These are phyloP conservation scores for Tachycineta bicolor DNA, from an alignment of 2,113 vertebrate genomes.

Conservation along the genomic window DNA sequence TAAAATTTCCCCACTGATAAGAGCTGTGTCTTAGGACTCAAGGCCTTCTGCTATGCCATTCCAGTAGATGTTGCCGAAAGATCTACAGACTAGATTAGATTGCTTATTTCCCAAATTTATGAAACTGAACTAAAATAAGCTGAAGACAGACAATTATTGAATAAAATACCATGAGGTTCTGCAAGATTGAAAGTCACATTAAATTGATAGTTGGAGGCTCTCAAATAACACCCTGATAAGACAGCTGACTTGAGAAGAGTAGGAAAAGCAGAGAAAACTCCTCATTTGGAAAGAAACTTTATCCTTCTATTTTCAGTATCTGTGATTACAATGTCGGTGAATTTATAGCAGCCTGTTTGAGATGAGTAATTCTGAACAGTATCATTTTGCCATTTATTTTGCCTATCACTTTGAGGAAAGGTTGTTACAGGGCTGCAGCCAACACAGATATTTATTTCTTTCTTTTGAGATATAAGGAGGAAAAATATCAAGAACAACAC, in stretches of 20 bases:
- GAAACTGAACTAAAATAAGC: constrained; percentile 18
- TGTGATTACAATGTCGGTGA: not conserved
- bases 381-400: constrained; percentile 28
- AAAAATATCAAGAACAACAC: not conserved
- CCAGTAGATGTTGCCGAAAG: not conserved
- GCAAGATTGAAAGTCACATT: not conserved
- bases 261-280: constrained; percentile 10
- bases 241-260: not conserved
- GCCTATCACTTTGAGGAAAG: constrained; percentile 2
- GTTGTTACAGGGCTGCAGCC: constrained; percentile 4
- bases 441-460: constrained; percentile 19
- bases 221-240: not conserved
- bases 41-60: not conserved
- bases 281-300: constrained; percentile 15
- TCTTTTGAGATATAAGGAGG: not conserved
- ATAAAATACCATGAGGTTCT: not conserved
- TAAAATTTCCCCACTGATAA: not conserved
- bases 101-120: not conserved
- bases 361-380: constrained; percentile 13
- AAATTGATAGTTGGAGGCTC: constrained; percentile 3
- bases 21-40: not conserved
- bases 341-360: not conserved
- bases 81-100: not conserved
- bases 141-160: not conserved
- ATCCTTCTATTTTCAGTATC: constrained; percentile 17